Evolutionary conservation across 2,797 vertebrate species (phyloP).

Genomic region (Enteromius argenteus): DNA sequence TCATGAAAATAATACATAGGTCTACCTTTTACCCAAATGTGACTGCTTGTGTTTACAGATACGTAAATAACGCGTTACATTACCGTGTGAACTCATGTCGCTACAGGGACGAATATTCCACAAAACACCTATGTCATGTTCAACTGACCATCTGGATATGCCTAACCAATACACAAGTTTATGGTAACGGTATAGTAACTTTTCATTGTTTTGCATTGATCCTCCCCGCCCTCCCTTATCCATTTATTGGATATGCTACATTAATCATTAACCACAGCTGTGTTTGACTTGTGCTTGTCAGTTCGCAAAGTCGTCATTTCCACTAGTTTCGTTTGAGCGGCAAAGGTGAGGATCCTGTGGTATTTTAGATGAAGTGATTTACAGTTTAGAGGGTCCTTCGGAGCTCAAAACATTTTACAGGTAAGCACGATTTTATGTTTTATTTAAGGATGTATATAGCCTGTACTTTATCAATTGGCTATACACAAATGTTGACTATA

Average conservation of each 20-base stretch:
- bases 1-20: not conserved
- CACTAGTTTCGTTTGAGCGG: not conserved
- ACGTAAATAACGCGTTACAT: not conserved
- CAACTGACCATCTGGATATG: not conserved
- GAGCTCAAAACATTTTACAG: not conserved
- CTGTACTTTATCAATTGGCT: not conserved
- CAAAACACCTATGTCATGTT: not conserved
- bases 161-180: not conserved
- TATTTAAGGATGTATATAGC: not conserved
- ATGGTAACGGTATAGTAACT: not conserved
- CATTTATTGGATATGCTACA: conserved; percentile 39
- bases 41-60: not conserved
- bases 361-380: not conserved
- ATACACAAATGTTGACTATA: not conserved
- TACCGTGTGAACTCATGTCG: not conserved
- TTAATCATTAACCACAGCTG: conserved; percentile 66
- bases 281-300: conserved; percentile 9
- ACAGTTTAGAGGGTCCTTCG: not conserved
- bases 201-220: conserved; percentile 1
- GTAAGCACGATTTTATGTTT: conserved; percentile 9
- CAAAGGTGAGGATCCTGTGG: not conserved
- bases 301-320: not conserved
- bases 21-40: not conserved
- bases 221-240: conserved; percentile 1
- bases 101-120: not conserved